Conservation (phyloP, 2,888 invertebrate species). For the Hirtodrosophila duncani region DNA sequence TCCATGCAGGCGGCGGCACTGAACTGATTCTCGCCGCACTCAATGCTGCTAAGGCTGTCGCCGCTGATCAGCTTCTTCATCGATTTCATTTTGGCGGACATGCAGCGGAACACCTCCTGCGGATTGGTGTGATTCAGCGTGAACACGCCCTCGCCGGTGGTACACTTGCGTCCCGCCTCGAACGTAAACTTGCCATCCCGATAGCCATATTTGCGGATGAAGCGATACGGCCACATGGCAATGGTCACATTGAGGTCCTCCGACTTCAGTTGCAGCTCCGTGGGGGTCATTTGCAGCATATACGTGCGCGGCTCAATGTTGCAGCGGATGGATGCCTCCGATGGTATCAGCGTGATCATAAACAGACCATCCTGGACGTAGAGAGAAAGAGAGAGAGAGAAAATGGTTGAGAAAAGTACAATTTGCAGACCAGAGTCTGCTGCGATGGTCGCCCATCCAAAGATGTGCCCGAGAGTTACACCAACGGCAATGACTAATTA, state of each 20-base stretch:
- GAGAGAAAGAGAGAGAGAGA: background rate
- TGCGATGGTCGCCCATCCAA: too few relatives aligned
- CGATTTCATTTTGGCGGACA: constrained; percentile 90
- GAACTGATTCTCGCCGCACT: constrained; percentile 87
- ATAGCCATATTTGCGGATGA: constrained; percentile 90
- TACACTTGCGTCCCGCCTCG: constrained; percentile 92
- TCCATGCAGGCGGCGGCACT: constrained; percentile 87
- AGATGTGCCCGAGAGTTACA: too few relatives aligned
- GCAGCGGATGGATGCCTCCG: constrained; percentile 88
- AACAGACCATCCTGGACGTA: constrained; percentile 84
- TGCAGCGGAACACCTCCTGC: constrained; percentile 89
- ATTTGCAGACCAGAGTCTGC: too few relatives aligned
- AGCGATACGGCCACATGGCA: constrained; percentile 91
- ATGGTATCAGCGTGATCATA: constrained; percentile 86
- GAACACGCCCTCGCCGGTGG: constrained; percentile 90
- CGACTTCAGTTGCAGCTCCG: constrained; percentile 85
- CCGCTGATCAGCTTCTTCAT: constrained; percentile 90
- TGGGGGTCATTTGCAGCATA: constrained; percentile 85
- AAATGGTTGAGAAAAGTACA: too few relatives aligned
- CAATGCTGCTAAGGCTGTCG: constrained; percentile 83
- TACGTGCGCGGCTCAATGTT: constrained; percentile 85
- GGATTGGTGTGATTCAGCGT: constrained; percentile 89
- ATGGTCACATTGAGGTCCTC: constrained; percentile 81
- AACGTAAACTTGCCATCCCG: constrained; percentile 91
- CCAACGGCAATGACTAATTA: too few relatives aligned